Conservation (phyloP, 1,140 invertebrate genomes). For the Amphibalanus amphitrite region DNA sequence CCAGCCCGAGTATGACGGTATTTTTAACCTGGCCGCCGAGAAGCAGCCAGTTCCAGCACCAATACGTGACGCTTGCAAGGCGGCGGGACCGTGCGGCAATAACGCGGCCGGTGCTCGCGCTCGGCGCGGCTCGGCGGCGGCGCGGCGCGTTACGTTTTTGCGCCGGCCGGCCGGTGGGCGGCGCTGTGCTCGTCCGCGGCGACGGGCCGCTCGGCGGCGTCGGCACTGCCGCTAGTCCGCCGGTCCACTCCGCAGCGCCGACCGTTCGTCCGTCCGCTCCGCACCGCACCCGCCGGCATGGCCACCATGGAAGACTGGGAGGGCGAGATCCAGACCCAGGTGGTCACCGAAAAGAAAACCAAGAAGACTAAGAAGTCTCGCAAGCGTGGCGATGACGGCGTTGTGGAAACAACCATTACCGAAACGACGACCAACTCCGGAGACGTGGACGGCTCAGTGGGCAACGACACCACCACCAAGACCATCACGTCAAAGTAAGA, state of each 20-base stretch:
- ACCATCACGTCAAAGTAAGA: background rate
- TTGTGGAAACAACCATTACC: slow-evolving; percentile 58
- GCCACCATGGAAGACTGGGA: slow-evolving; percentile 9
- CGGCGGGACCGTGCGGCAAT: background rate
- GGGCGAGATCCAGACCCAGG: slow-evolving; percentile 42
- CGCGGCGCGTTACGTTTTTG: background rate
- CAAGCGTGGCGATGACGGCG: slow-evolving; percentile 18
- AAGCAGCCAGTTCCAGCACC: background rate
- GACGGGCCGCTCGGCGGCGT: too few relatives aligned
- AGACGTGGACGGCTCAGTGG: background rate
- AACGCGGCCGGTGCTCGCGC: background rate
- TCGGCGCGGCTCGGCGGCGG: too few relatives aligned
- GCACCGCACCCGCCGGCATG: background rate
- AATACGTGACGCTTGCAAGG: background rate
- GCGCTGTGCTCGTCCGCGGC: too few relatives aligned
- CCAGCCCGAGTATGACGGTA: background rate
- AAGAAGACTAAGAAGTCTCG: slow-evolving; percentile 40
- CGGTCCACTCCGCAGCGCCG: background rate
- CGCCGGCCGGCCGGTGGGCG: too few relatives aligned
- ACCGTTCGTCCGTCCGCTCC: too few relatives aligned
- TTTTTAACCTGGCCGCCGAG: background rate
- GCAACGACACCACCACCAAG: background rate
- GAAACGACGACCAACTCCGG: slow-evolving; percentile 28
- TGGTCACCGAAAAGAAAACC: slow-evolving; percentile 68
- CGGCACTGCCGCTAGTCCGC: background rate